These are phyloP conservation scores for Papilio polyxenes DNA, from an alignment of 1,140 invertebrate genomes.

Conservation along the genomic window DNA sequence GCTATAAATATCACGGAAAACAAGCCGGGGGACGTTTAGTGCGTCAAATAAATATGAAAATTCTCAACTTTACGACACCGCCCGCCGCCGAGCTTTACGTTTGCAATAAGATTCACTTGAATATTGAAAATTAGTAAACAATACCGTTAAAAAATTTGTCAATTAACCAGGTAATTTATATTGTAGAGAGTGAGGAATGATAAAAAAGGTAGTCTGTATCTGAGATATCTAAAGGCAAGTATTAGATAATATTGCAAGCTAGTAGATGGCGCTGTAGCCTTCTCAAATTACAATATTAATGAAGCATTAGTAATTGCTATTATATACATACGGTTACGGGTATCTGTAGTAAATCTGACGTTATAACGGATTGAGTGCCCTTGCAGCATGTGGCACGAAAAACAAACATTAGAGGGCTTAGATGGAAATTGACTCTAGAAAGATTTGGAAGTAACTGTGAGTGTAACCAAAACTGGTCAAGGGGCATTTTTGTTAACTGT, in stretches of 20 bases:
- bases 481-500: background rate
- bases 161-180: background rate
- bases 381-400: no score
- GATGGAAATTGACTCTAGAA: background rate
- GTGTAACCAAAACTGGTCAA: background rate
- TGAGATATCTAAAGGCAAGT: background rate
- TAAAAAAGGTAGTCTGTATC: background rate
- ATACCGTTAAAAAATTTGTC: background rate
- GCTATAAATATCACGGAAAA: slow-evolving; percentile 65
- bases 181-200: background rate
- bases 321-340: no score
- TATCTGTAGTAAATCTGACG: no score
- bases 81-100: background rate
- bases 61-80: slow-evolving; percentile 3
- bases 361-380: no score
- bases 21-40: slow-evolving; percentile 57
- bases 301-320: background rate
- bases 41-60: slow-evolving; percentile 58
- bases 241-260: no score
- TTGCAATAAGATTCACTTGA: background rate
- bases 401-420: background rate
- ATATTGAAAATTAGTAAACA: background rate
- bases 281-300: background rate
- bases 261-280: background rate
- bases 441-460: background rate